These are phyloP conservation scores for Choloepus hoffmanni DNA, from an alignment of 2,113 vertebrate genomes.

Conservation along the genomic window DNA sequence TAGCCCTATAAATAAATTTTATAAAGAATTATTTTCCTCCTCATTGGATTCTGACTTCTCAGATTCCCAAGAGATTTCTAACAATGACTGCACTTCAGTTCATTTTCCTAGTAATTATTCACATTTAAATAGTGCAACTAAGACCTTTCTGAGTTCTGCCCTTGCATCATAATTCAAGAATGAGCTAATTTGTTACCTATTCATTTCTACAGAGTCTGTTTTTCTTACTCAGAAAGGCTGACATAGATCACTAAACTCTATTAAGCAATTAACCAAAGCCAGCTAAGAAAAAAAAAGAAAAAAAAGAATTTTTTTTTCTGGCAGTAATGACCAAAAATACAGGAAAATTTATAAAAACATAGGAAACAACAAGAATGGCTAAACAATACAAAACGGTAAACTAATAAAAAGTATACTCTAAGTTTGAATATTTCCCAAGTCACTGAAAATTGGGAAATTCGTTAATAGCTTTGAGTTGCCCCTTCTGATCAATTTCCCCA, in stretches of 20 bases:
- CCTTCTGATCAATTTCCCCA: background rate
- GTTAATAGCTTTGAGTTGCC: background rate
- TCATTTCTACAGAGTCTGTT: background rate
- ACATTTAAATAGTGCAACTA: background rate
- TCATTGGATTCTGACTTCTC: background rate
- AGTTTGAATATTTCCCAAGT: background rate
- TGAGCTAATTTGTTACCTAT: background rate
- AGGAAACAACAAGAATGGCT: background rate
- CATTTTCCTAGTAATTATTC: background rate
- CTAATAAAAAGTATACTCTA: background rate
- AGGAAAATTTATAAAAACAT: background rate
- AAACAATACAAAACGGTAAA: background rate
- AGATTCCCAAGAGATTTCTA: background rate
- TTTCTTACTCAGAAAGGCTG: constrained; percentile 15
- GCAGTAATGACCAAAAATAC: background rate
- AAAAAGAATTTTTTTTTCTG: background rate
- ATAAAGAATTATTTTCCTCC: background rate
- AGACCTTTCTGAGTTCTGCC: background rate
- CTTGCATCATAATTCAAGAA: background rate
- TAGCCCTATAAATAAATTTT: background rate
- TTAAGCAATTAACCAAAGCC: background rate
- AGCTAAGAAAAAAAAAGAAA: background rate
- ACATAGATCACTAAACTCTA: background rate
- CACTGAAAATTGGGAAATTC: background rate
- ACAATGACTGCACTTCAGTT: background rate